Evolutionary conservation across 2,888 invertebrate genomes (phyloP).

Genomic region (Hedychridium roseum): DNA sequence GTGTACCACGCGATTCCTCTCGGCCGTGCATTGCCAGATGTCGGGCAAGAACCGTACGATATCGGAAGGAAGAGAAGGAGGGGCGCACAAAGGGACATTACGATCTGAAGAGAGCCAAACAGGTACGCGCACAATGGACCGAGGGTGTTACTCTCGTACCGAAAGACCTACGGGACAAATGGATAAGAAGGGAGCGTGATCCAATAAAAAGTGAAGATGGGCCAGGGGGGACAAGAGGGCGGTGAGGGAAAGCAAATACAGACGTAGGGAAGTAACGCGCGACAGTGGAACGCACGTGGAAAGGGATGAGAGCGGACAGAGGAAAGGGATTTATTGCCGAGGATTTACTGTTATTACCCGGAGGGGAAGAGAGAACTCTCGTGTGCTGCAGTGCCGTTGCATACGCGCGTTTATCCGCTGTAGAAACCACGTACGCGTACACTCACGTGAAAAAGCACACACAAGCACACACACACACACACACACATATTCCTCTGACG

Average conservation of each 20-base stretch:
- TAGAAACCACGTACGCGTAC: constrained; percentile 2
- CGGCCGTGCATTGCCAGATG: too few relatives aligned
- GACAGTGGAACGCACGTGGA: too few relatives aligned
- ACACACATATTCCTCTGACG: neutral
- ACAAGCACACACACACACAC: neutral
- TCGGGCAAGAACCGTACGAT: too few relatives aligned
- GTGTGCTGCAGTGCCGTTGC: constrained; percentile 39
- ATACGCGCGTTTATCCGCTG: constrained; percentile 40
- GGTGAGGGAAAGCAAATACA: constrained; percentile 8
- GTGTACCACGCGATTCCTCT: too few relatives aligned
- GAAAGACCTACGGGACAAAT: too few relatives aligned
- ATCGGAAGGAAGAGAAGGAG: too few relatives aligned
- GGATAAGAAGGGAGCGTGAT: constrained; percentile 14
- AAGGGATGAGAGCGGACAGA: constrained; percentile 27
- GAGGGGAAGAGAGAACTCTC: constrained; percentile 44
- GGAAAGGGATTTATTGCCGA: constrained; percentile 57
- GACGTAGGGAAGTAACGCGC: constrained; percentile 9
- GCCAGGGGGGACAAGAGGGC: constrained; percentile 5
- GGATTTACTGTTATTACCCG: constrained; percentile 62
- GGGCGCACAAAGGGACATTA: too few relatives aligned
- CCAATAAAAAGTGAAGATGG: too few relatives aligned
- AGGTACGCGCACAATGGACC: too few relatives aligned
- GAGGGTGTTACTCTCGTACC: too few relatives aligned
- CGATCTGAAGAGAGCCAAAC: too few relatives aligned
- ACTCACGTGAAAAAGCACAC: neutral